Percentiles rank a stretch among this genome's conserved stretches.
phyloP scores from a whole-genome alignment of 2,113 vertebrate genomes.

The Tretioscincus oriximinensis region DNA sequence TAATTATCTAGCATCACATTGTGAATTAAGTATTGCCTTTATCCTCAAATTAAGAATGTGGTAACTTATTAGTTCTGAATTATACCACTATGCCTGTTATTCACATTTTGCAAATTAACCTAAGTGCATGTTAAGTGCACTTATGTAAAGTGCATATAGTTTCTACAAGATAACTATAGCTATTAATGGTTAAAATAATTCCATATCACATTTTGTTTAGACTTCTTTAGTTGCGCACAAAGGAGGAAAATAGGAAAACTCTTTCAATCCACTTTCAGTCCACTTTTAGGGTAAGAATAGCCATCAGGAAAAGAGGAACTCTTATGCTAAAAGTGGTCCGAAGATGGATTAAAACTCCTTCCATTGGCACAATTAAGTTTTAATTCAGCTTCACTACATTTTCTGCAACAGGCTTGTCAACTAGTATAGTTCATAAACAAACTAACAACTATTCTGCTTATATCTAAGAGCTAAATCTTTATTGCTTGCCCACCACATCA shows the following conservation, averaged over 20 bases:
- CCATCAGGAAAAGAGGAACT: background rate
- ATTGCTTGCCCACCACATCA: too few relatives aligned
- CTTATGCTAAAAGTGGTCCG: background rate
- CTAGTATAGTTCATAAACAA: too few relatives aligned
- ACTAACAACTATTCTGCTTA: too few relatives aligned
- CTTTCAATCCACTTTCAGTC: too few relatives aligned
- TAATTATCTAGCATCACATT: slow-evolving; percentile 5
- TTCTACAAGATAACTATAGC: background rate
- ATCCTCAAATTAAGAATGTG: slow-evolving; percentile 4
- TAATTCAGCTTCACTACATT: too few relatives aligned
- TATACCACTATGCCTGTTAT: background rate
- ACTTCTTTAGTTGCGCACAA: background rate
- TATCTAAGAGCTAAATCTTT: background rate
- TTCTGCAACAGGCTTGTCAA: too few relatives aligned
- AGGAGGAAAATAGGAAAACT: background rate
- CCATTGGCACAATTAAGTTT: too few relatives aligned
- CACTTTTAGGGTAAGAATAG: background rate
- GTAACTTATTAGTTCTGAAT: background rate
- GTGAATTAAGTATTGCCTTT: background rate
- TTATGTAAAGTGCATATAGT: too few relatives aligned
- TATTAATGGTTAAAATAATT: background rate
- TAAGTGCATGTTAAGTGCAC: background rate
- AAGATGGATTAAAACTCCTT: too few relatives aligned
- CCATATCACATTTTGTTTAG: background rate
- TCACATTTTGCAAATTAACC: background rate